phyloP scores from a whole-genome alignment of 2,888 invertebrate genomes.

The Watsonalla cultraria region DNA sequence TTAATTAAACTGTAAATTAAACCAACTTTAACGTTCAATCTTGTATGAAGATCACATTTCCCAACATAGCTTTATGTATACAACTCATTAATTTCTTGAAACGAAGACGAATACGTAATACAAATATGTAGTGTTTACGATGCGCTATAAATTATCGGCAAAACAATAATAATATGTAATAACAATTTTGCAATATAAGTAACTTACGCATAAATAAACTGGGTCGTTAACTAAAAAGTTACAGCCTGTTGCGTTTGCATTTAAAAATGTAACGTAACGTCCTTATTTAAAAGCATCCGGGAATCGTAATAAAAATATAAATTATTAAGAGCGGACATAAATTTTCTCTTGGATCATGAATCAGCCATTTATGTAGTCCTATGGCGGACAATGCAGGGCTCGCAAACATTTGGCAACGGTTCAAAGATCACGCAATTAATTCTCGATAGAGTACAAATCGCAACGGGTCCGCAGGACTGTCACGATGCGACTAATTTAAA shows the following conservation, averaged over 20 bases:
- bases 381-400: slow-evolving; percentile 31
- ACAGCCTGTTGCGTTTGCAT: slow-evolving; percentile 24
- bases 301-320: slow-evolving; percentile 1
- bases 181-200: slow-evolving; percentile 24
- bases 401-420: slow-evolving; percentile 57
- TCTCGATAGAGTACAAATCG: slow-evolving; percentile 57
- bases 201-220: slow-evolving; percentile 43
- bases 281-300: slow-evolving; percentile 5
- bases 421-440: slow-evolving; percentile 71
- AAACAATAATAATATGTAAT: slow-evolving; percentile 22
- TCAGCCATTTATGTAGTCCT: slow-evolving; percentile 30
- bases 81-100: background rate
- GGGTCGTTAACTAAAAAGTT: slow-evolving; percentile 40
- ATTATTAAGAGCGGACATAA: slow-evolving; percentile 11
- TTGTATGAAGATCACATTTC: background rate
- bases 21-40: background rate
- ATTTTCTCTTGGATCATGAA: slow-evolving; percentile 24
- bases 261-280: slow-evolving; percentile 29
- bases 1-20: too few relatives aligned
- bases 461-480: slow-evolving; percentile 52
- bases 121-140: background rate
- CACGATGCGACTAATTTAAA: slow-evolving; percentile 66
- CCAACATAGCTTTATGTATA: background rate
- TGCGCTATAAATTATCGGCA: slow-evolving; percentile 2
- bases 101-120: slow-evolving; percentile 2